Evolutionary conservation across 2,888 invertebrate genomes (phyloP), one percentile per base, ranked within the genome.

Genomic region (Lepidocyrtoides sp.): DNA sequence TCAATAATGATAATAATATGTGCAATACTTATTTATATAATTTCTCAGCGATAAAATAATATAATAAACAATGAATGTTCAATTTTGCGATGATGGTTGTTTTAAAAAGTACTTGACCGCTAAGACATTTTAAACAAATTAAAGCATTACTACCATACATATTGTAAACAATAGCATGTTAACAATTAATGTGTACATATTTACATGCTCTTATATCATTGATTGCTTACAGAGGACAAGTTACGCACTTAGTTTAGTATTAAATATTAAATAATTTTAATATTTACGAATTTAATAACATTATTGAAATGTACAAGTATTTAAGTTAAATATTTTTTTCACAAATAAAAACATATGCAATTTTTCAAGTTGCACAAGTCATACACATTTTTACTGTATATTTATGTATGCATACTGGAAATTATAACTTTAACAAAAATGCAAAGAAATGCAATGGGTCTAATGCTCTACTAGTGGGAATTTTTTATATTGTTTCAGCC

Each of bases 361-460:
- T 57, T 54, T 48, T 54, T 20, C 10, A 89, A 51, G 51, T 51
- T 77, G 51, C 77, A 77, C 14, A 48, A 48, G 29, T 54, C 54
- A 75, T 48, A 75, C 48, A 75, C 48, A 48, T 23, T 77, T 72
- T 23, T 72, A 20, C n/a, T n/a, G n/a, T n/a, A n/a, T n/a, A 32
- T 36, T 36, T 36, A 32, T 66, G 32, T 72, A 72, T 41, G 41
- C 41, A 77, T 54, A 77, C 77, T 51, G 51, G 77, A 77, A 77
- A 72, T 60, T 57, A 77, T 41, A 69, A 81, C 54, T 36, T 69
- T 69, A 88, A 69, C 69, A 79, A 81, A 82, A 91, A 91, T 91
- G 86, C 91, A 54, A 32, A 17, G 86, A 91, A 91, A 91, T 91
- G 91, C 91, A 91, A 79, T n/a, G 86, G 86, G 63, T 86, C 88